Evolutionary conservation across 1,140 invertebrate genomes (phyloP).

Genomic region (Zophobas atratus): DNA sequence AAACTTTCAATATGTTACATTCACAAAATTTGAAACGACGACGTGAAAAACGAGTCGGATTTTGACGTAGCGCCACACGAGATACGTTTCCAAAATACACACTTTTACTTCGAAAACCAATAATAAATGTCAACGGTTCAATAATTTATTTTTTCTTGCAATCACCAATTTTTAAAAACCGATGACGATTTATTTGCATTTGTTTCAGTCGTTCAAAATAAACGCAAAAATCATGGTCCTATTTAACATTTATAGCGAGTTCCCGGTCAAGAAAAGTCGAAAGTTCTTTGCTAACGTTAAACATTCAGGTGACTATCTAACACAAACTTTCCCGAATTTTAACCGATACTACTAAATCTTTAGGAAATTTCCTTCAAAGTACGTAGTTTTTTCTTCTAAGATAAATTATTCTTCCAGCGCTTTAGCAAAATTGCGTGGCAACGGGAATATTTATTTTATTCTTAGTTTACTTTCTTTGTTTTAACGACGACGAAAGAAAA

Average conservation of each 20-base stretch:
- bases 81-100: no score
- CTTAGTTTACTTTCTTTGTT: background rate
- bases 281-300: conserved; percentile 9
- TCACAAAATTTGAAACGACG: background rate
- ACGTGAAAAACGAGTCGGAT: background rate
- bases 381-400: conserved; percentile 7
- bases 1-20: no score
- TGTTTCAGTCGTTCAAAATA: no score
- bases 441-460: background rate
- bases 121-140: no score
- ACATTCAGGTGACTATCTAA: conserved; percentile 22
- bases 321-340: conserved; percentile 16
- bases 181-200: no score
- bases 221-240: no score
- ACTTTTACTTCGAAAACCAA: no score
- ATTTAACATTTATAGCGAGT: no score
- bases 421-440: conserved; percentile 1
- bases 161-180: background rate
- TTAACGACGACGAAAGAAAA: background rate
- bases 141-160: no score
- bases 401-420: conserved; percentile 25
- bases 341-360: conserved; percentile 27
- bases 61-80: no score
- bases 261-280: no score
- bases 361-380: conserved; percentile 13